phyloP scores from a whole-genome alignment of 2,113 vertebrate species.

The Brevimyrus niger region DNA sequence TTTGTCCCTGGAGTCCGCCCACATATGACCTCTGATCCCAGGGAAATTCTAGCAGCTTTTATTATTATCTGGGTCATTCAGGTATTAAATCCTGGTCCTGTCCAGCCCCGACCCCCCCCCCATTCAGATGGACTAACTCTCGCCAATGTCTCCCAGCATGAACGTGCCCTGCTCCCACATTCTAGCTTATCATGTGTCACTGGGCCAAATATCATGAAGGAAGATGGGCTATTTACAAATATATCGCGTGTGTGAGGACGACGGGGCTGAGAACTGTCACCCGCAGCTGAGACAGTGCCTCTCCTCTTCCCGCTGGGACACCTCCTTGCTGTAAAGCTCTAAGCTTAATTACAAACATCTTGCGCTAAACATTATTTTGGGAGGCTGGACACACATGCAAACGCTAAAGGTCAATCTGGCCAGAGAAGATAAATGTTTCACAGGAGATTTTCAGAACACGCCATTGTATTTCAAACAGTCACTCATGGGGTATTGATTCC shows the following conservation, averaged over 20 bases:
- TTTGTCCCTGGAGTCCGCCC: neutral
- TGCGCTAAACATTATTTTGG: neutral
- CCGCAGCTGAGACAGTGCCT: neutral
- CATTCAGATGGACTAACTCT: neutral
- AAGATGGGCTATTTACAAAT: neutral
- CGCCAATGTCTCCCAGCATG: neutral
- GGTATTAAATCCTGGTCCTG: neutral
- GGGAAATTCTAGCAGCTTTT: neutral
- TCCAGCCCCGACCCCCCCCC: neutral
- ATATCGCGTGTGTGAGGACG: neutral
- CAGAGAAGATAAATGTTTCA: neutral
- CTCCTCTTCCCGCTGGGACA: neutral
- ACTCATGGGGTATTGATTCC: neutral
- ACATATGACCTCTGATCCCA: neutral
- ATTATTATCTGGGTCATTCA: neutral
- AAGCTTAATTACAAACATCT: neutral
- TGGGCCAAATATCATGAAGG: neutral
- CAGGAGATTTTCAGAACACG: neutral
- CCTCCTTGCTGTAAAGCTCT: neutral
- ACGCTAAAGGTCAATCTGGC: neutral
- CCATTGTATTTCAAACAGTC: neutral
- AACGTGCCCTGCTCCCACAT: neutral
- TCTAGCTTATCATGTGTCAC: neutral
- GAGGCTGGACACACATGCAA: neutral
- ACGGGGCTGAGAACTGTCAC: neutral